Evolutionary conservation across 2,888 invertebrate species (phyloP).

Genomic region (Podotricha telesiphe): DNA sequence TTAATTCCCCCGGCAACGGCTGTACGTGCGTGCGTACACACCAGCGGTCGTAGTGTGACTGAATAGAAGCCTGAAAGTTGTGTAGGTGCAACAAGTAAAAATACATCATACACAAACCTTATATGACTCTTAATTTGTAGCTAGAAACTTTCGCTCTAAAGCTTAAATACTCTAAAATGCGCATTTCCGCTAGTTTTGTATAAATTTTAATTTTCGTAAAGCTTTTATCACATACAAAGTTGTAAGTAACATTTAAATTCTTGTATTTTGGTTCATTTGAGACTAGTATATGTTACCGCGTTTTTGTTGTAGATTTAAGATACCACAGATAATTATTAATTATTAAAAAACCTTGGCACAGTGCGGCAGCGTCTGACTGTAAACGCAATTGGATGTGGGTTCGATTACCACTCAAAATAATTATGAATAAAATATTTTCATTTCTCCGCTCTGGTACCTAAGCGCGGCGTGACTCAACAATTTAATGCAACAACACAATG

Average conservation of each 20-base stretch:
- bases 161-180: constrained; percentile 17
- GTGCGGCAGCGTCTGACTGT: too few species aligned
- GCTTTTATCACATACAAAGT: background rate
- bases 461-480: too few species aligned
- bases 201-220: constrained; percentile 4
- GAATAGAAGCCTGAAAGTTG: constrained; percentile 48
- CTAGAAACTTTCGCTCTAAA: constrained; percentile 20
- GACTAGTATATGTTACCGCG: background rate
- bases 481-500: too few species aligned
- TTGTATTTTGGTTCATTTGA: background rate
- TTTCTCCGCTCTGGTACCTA: too few species aligned
- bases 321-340: too few species aligned
- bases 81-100: constrained; percentile 64
- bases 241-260: background rate
- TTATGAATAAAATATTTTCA: too few species aligned
- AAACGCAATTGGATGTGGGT: too few species aligned
- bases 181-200: background rate
- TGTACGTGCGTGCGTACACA: constrained; percentile 52
- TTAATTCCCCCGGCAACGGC: constrained; percentile 13
- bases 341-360: too few species aligned
- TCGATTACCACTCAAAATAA: too few species aligned
- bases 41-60: constrained; percentile 52
- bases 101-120: constrained; percentile 28
- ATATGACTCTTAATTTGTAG: constrained; percentile 41
- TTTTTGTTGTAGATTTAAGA: too few species aligned